Percentiles rank a stretch among this genome's conserved stretches.
Evolutionary conservation across 2,797 vertebrate genomes (phyloP).

Genomic region (Crocidura indochinensis): DNA sequence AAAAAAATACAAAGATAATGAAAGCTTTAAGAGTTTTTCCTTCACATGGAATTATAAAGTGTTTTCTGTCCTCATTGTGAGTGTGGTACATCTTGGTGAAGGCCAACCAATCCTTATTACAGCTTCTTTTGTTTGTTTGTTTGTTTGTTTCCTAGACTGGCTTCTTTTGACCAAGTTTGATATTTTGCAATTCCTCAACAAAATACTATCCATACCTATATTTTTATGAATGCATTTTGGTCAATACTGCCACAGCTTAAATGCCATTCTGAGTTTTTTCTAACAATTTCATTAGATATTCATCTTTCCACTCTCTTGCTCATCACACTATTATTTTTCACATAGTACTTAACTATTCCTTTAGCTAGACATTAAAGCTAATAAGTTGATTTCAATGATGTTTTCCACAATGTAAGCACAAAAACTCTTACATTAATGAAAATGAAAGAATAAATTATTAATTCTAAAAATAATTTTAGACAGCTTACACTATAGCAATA

Average conservation of each 20-base stretch:
- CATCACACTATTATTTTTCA: not conserved
- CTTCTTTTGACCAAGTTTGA: not conserved
- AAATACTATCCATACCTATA: not conserved
- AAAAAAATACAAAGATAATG: not conserved
- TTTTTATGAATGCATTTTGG: not conserved
- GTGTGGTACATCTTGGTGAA: not conserved
- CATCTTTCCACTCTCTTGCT: not conserved
- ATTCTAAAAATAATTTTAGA: constrained; percentile 24
- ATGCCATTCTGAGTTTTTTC: not conserved
- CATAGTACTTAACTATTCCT: not conserved
- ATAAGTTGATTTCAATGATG: not conserved
- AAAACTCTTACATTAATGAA: not conserved
- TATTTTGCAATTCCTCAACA: not conserved
- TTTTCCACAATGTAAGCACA: not conserved
- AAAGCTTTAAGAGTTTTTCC: not conserved
- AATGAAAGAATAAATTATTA: not conserved
- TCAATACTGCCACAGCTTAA: not conserved
- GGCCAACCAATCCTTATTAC: accelerated
- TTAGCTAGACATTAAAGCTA: not conserved
- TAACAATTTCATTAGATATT: not conserved
- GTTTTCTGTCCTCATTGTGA: no score
- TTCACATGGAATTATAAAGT: no score
- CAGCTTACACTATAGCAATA: not conserved
- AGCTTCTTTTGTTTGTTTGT: accelerated
- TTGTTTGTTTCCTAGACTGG: accelerated